Percentiles rank a stretch among this genome's conserved stretches.
These are phyloP conservation scores for Apotomis capreana DNA, from an alignment of 2,888 invertebrate genomes.

Conservation along the genomic window DNA sequence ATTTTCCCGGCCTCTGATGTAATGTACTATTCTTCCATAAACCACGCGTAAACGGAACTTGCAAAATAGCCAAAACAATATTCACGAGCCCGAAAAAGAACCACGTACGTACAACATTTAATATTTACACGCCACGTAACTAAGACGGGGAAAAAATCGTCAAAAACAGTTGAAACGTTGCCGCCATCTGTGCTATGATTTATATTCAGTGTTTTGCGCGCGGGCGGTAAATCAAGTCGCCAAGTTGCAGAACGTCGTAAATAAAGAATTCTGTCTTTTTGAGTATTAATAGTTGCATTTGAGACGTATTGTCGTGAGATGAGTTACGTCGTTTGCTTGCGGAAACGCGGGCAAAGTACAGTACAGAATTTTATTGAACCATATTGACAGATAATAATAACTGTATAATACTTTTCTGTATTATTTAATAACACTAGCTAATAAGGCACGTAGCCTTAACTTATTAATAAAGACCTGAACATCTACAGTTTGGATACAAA, in stretches of 20 bases:
- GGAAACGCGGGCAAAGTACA: neutral
- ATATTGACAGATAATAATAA: no score
- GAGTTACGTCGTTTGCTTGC: neutral
- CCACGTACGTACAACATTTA: conserved; percentile 32
- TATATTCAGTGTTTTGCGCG: conserved; percentile 48
- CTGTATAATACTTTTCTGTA: no score
- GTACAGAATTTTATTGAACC: no score
- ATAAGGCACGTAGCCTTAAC: no score
- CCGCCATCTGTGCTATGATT: conserved; percentile 50
- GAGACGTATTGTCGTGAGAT: conserved; percentile 16
- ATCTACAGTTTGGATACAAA: no score
- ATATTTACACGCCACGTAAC: conserved; percentile 42
- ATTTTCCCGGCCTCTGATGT: no score
- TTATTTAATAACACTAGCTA: no score
- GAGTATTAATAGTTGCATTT: conserved; percentile 21
- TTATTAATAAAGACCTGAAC: no score
- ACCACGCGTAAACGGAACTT: neutral
- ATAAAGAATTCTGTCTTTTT: conserved; percentile 50
- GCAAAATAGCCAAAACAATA: conserved; percentile 8
- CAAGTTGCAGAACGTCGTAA: conserved; percentile 47
- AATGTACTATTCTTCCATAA: neutral
- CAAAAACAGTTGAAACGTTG: conserved; percentile 45
- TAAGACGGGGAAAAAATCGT: conserved; percentile 37
- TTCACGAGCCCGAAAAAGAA: neutral
- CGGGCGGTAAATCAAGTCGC: conserved; percentile 46